Evolutionary conservation across 1,140 invertebrate genomes (phyloP).

Genomic region (Venustaconcha ellipsiformis): DNA sequence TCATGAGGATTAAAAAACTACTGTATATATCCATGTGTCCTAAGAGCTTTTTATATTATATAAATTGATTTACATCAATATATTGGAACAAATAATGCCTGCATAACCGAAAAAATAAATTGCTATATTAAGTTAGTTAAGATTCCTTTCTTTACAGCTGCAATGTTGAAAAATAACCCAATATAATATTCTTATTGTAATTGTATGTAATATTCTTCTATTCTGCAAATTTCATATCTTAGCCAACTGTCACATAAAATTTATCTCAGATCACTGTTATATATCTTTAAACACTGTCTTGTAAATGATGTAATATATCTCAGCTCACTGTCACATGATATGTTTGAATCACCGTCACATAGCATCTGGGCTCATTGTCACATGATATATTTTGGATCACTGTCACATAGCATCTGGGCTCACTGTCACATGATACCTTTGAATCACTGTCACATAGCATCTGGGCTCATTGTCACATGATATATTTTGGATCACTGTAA

Average conservation of each 20-base stretch:
- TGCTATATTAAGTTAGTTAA: no score
- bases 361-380: background rate
- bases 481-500: background rate
- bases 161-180: no score
- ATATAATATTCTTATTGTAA: no score
- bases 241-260: background rate
- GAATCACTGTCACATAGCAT: no score
- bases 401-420: background rate
- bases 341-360: background rate
- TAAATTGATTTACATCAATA: no score
- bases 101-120: background rate
- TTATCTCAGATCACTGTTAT: background rate
- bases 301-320: background rate
- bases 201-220: no score
- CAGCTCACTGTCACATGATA: background rate
- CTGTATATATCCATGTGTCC: background rate
- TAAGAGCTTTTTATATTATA: no score
- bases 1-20: background rate
- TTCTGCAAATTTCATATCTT: no score
- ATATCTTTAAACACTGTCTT: background rate
- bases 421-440: no score
- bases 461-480: no score
- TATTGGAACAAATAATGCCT: background rate
- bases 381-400: background rate
- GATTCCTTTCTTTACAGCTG: no score